Conservation (phyloP, 2,888 invertebrate species). For the Amitus sp. region DNA sequence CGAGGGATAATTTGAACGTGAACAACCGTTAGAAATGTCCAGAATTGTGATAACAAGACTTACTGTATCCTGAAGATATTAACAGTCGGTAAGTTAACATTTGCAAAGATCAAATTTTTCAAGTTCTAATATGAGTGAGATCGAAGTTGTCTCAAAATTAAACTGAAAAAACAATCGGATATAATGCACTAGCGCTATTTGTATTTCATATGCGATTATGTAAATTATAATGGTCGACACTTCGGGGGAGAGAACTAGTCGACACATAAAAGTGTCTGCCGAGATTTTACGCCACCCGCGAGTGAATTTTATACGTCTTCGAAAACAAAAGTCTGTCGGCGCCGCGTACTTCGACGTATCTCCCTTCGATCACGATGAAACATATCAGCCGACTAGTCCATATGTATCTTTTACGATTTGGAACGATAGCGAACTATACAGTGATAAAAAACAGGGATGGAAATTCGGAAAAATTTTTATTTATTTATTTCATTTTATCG, state of each 20-base stretch:
- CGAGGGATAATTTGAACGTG: too few species aligned
- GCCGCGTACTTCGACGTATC: conserved; percentile 48
- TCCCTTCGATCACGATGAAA: conserved; percentile 29
- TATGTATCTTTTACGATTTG: conserved; percentile 42
- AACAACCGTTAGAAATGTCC: too few species aligned
- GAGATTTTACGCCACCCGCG: conserved; percentile 45
- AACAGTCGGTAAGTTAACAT: too few species aligned
- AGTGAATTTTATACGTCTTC: conserved; percentile 61
- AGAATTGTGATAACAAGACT: too few species aligned
- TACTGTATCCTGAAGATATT: too few species aligned
- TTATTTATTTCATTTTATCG: too few species aligned
- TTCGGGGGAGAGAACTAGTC: too few species aligned
- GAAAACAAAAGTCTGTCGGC: conserved; percentile 60
- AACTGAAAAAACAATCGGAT: conserved; percentile 33
- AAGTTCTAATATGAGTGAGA: too few species aligned
- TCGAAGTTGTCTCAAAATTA: conserved; percentile 4
- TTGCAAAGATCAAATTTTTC: too few species aligned
- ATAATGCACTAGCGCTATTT: conserved; percentile 50
- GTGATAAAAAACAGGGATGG: too few species aligned
- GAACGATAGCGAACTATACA: conserved; percentile 24
- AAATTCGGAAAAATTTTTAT: too few species aligned
- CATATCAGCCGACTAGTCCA: conserved; percentile 41
- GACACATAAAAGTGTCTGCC: conserved; percentile 60
- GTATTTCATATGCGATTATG: conserved; percentile 64
- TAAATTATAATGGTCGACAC: conserved; percentile 64